Evolutionary conservation across 2,797 vertebrate species (phyloP).

Genomic region (Syngnathus acus): DNA sequence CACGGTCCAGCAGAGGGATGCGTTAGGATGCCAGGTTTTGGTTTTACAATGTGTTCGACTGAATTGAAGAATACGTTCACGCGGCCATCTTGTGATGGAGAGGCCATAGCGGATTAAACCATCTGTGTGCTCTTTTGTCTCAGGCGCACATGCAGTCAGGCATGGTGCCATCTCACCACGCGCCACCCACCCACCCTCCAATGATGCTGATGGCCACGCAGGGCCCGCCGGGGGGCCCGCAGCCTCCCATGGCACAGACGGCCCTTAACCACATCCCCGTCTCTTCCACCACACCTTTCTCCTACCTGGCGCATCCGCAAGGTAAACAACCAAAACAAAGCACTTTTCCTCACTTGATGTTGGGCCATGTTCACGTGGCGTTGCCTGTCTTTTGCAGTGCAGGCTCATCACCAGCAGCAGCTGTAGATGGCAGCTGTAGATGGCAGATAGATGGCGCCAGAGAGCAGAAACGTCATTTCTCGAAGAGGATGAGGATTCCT

Average conservation of each 20-base stretch:
- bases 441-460: conserved; percentile 67
- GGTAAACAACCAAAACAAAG: conserved; percentile 66
- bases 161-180: conserved; percentile 88
- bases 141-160: conserved; percentile 99
- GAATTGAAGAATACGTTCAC: no score
- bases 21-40: neutral
- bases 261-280: conserved; percentile 96
- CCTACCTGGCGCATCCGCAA: conserved; percentile 96
- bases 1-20: no score
- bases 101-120: neutral
- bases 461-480: conserved; percentile 50
- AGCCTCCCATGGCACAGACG: conserved; percentile 86
- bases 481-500: conserved; percentile 65
- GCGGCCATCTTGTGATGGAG: no score
- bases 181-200: conserved; percentile 78
- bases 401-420: conserved; percentile 98
- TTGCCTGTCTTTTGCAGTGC: conserved; percentile 70
- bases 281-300: conserved; percentile 96
- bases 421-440: conserved; percentile 83
- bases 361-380: neutral
- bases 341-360: neutral
- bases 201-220: conserved; percentile 99
- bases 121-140: neutral
- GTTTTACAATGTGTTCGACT: neutral
- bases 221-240: conserved; percentile 85